These are phyloP conservation scores for Bradynema listronoti DNA, from an alignment of 1,140 invertebrate genomes.

Conservation along the genomic window DNA sequence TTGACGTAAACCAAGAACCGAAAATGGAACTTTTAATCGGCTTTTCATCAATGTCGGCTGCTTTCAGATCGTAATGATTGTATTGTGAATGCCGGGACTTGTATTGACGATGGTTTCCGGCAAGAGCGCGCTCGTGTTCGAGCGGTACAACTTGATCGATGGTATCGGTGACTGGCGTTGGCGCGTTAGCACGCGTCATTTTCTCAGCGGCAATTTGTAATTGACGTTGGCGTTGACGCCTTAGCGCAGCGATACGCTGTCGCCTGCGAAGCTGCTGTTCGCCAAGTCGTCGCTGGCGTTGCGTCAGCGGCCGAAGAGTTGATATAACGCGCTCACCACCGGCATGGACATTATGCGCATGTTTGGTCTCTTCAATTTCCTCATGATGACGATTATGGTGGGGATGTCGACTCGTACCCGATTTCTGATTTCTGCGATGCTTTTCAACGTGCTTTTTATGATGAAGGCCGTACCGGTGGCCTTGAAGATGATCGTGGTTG, in stretches of 20 bases:
- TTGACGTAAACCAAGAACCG: conserved; percentile 40
- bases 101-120: background rate
- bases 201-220: background rate
- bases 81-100: conserved; percentile 1
- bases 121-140: background rate
- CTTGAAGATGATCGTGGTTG: background rate
- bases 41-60: background rate
- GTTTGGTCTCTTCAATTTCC: too few species aligned
- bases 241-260: background rate
- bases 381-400: too few species aligned
- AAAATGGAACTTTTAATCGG: conserved; percentile 35
- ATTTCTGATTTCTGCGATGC: too few species aligned
- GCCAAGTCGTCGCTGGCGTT: conserved; percentile 15
- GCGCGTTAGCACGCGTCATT: background rate
- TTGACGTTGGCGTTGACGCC: background rate
- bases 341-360: background rate
- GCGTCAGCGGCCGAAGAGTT: conserved; percentile 7
- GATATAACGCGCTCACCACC: background rate
- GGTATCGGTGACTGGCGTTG: background rate
- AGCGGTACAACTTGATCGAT: background rate
- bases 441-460: too few species aligned
- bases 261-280: conserved; percentile 19
- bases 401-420: too few species aligned
- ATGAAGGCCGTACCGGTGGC: background rate
- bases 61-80: conserved; percentile 15